Conservation (phyloP, 2,888 invertebrate genomes). For the Sphecodes monilicornis region DNA sequence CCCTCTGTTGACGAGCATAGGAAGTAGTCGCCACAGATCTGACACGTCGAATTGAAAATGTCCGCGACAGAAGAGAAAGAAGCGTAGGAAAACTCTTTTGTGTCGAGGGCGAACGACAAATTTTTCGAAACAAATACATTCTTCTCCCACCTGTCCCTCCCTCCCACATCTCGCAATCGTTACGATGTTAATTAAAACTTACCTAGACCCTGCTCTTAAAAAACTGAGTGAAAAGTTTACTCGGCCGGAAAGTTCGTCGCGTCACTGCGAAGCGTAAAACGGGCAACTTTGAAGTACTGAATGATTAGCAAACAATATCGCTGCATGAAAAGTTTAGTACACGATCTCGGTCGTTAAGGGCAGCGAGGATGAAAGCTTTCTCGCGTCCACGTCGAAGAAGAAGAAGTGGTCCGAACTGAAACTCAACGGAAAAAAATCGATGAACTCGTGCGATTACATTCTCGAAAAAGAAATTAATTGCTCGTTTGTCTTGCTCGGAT, state of each 20-base stretch:
- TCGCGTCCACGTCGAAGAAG: not conserved
- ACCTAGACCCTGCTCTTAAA: not conserved
- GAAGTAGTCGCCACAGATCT: no score
- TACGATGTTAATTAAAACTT: conserved; percentile 18
- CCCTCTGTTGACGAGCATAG: no score
- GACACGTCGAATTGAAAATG: no score
- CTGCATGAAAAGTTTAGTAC: conserved; percentile 15
- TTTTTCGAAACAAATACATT: not conserved
- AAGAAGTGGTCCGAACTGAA: not conserved
- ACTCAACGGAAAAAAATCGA: not conserved
- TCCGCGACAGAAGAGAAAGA: not conserved
- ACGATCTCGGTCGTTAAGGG: not conserved
- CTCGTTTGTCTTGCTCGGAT: not conserved
- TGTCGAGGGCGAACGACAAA: not conserved
- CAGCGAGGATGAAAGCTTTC: not conserved
- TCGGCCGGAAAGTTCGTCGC: conserved; percentile 1
- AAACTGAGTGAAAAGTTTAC: conserved; percentile 31
- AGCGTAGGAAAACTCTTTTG: not conserved
- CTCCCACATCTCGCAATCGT: not conserved
- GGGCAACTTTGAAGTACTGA: conserved; percentile 16
- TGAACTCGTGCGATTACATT: not conserved
- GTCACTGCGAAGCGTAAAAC: conserved; percentile 10
- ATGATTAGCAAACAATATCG: conserved; percentile 36
- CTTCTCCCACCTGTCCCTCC: not conserved
- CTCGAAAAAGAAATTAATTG: not conserved